Percentiles rank a stretch among this genome's conserved stretches.
These are phyloP conservation scores for Candidula unifasciata DNA, from an alignment of 2,888 invertebrate genomes.

Conservation along the genomic window DNA sequence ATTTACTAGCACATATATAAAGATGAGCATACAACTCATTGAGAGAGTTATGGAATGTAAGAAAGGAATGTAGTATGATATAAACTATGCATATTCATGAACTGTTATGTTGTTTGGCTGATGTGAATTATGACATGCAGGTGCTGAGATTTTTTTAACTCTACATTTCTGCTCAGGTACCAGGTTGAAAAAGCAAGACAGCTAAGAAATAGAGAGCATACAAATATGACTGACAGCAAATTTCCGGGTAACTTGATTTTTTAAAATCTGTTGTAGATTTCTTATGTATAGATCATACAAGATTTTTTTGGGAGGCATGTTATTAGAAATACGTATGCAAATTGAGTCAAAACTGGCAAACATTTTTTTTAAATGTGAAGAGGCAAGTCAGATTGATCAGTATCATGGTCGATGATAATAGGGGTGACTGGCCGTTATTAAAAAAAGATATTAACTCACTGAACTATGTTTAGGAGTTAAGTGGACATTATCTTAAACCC, in stretches of 20 bases:
- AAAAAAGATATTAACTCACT: too few relatives aligned
- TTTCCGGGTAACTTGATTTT: slow-evolving; percentile 45
- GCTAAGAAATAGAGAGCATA: slow-evolving; percentile 48
- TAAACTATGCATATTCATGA: not conserved
- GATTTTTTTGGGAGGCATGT: too few relatives aligned
- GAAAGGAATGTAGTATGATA: not conserved
- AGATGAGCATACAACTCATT: not conserved
- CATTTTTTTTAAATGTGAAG: too few relatives aligned
- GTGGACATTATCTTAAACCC: too few relatives aligned
- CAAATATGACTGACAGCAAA: slow-evolving; percentile 52
- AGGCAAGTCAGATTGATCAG: too few relatives aligned
- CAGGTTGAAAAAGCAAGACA: slow-evolving; percentile 64
- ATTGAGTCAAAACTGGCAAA: too few relatives aligned
- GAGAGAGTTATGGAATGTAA: not conserved
- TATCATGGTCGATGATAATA: too few relatives aligned
- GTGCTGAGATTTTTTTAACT: not conserved
- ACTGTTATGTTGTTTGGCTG: not conserved
- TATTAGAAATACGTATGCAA: too few relatives aligned
- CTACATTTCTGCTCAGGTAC: slow-evolving; percentile 57
- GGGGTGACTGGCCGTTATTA: too few relatives aligned
- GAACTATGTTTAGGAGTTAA: too few relatives aligned
- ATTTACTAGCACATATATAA: not conserved
- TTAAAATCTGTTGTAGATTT: not conserved
- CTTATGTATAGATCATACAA: too few relatives aligned
- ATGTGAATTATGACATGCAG: not conserved